Evolutionary conservation across 2,797 vertebrate species (phyloP), one percentile per base, ranked within the genome.

Genomic region (Gobionotothen gibberifrons): DNA sequence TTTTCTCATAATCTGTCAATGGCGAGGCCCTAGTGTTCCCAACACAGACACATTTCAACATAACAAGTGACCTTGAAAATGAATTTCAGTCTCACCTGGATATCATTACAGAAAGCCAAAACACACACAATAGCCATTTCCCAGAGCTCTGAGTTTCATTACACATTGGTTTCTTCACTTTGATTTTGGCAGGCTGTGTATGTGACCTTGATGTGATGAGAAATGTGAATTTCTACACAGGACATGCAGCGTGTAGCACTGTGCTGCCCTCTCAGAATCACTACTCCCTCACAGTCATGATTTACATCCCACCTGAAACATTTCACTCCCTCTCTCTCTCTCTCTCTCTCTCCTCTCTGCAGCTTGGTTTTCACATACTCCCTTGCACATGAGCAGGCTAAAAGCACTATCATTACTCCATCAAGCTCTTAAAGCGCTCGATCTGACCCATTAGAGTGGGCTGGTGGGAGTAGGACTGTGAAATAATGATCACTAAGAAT

Each of bases 401-500:
- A 92, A 90, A 91, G 92, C 88, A 87, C 79, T 80, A 81, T 88
- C 89, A 90, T 92, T 90, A 86, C 86, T 82, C 86, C 85, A 90
- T 90, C 82, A 70, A 63, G 61, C 86, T 88, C 85, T 88, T 87
- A 86, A 87, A 89, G 82, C 49, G 52, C 57, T 63, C 76, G 61
- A 82, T 90, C 84, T 84, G 87, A 88, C 86, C 90, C 85, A 89
- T 89, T 92, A 89, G 86, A 81, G 90, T 76, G 89, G 69, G 74
- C 89, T 86, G 83, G 89, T 88, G 88, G 90, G 92, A 88, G 85
- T 75, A 70, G 74, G 26, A 81, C 86, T 85, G 82, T 73, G 84
- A 88, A 90, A 89, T 87, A 89, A 92, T 89, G 84, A 91, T 92
- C 79, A 83, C 72, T 69, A 71, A 87, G 86, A 88, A 80, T 92